phyloP scores from a whole-genome alignment of 2,113 vertebrate species.

The Ceyx margarethae region DNA sequence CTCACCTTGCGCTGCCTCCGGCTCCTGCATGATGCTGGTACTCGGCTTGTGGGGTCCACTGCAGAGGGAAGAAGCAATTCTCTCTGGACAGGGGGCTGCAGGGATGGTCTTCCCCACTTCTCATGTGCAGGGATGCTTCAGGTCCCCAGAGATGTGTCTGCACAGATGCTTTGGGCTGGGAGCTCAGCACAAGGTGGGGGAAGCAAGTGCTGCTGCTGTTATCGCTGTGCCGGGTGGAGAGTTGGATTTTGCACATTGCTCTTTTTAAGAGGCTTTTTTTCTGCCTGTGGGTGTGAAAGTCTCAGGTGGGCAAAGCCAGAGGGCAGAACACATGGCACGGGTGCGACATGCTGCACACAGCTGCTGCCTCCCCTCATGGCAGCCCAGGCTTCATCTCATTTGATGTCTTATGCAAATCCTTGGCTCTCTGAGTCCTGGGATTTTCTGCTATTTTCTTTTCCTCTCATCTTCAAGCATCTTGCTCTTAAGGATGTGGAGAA shows the following conservation, averaged over 20 bases:
- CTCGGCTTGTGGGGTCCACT: rapidly evolving
- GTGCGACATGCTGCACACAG: neutral
- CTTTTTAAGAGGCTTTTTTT: slow-evolving; percentile 7
- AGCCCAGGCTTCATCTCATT: slow-evolving; percentile 28
- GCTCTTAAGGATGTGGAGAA: slow-evolving; percentile 13
- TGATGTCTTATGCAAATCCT: slow-evolving; percentile 67
- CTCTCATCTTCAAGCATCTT: slow-evolving; percentile 34
- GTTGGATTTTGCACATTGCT: neutral
- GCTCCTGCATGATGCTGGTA: neutral
- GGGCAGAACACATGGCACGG: slow-evolving; percentile 49
- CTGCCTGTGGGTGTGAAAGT: slow-evolving; percentile 19
- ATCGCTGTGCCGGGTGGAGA: neutral
- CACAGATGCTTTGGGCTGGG: neutral
- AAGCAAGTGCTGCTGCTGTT: rapidly evolving
- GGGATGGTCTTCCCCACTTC: neutral
- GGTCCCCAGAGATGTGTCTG: neutral
- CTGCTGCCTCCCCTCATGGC: neutral
- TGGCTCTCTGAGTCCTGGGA: slow-evolving; percentile 18
- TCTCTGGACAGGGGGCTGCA: neutral
- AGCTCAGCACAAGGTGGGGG: neutral
- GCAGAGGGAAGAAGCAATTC: rapidly evolving
- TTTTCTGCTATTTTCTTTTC: slow-evolving; percentile 50
- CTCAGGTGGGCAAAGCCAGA: slow-evolving; percentile 31
- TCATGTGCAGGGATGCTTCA: neutral
- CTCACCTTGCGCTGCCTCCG: neutral